These are phyloP conservation scores for Phortica magna DNA, from an alignment of 2,888 invertebrate genomes.

Conservation along the genomic window DNA sequence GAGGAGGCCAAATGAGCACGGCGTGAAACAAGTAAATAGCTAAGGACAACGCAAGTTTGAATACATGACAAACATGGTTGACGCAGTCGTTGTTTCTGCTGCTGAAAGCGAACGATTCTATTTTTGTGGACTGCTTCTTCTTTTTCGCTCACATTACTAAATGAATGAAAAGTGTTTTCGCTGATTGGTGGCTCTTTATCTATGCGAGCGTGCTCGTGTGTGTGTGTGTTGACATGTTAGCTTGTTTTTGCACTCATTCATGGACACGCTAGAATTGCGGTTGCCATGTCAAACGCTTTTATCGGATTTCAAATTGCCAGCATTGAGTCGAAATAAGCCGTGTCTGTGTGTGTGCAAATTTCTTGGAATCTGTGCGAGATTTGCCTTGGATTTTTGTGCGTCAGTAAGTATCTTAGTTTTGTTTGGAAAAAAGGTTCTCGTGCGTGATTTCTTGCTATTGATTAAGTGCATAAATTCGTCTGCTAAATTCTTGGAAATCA, in stretches of 20 bases:
- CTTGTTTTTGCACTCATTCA: background rate
- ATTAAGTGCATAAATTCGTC: background rate
- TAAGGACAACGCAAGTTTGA: background rate
- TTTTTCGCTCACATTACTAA: background rate
- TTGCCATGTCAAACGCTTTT: background rate
- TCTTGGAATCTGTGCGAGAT: constrained; percentile 1
- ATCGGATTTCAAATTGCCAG: constrained; percentile 3
- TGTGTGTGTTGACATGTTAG: background rate
- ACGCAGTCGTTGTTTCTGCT: background rate
- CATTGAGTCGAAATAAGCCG: background rate
- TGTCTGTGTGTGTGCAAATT: background rate
- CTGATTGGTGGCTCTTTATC: background rate
- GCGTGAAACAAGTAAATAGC: background rate
- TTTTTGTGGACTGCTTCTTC: background rate
- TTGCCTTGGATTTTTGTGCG: background rate
- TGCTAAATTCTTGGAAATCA: background rate
- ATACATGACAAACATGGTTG: background rate
- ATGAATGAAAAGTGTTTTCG: constrained; percentile 18
- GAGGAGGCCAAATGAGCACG: background rate
- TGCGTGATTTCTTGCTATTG: background rate
- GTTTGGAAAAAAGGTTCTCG: background rate
- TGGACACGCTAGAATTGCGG: background rate
- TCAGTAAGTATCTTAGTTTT: no score
- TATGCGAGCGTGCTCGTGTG: background rate
- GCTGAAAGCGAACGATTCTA: background rate